phyloP scores from a whole-genome alignment of 2,888 invertebrate genomes.

The Cephus nigrinus region DNA sequence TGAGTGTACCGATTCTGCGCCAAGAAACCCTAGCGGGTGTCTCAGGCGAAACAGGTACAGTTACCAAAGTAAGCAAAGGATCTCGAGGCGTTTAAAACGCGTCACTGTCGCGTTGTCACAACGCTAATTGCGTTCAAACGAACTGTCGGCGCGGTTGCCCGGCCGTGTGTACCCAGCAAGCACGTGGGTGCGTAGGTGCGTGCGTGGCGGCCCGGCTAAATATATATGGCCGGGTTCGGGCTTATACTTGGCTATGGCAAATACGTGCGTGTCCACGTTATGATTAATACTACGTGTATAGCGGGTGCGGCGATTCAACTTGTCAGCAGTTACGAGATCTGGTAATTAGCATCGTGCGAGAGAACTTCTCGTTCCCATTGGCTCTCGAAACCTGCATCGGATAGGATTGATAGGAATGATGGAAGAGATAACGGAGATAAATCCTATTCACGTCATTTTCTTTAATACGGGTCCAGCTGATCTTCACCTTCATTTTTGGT shows the following conservation, averaged over 20 bases:
- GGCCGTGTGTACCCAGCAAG: constrained; percentile 27
- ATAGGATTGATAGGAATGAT: too few species aligned
- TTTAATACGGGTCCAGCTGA: too few species aligned
- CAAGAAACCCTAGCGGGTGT: too few species aligned
- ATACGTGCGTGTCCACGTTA: constrained; percentile 37
- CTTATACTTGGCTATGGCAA: constrained; percentile 10
- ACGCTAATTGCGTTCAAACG: constrained; percentile 63
- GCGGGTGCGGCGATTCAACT: constrained; percentile 38
- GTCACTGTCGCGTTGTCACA: constrained; percentile 6
- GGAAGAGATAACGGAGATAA: too few species aligned
- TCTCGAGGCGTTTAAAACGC: too few species aligned
- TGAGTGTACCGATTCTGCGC: too few species aligned
- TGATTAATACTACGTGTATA: constrained; percentile 50
- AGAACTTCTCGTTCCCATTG: too few species aligned
- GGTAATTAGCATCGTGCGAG: constrained; percentile 40
- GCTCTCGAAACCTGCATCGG: too few species aligned
- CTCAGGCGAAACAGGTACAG: too few species aligned
- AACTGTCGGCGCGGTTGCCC: constrained; percentile 61
- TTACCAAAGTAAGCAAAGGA: too few species aligned
- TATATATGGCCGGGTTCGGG: neutral
- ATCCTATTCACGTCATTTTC: too few species aligned
- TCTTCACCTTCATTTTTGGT: too few species aligned
- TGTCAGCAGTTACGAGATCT: constrained; percentile 45
- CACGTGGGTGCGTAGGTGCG: constrained; percentile 21
- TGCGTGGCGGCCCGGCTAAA: constrained; percentile 14